Evolutionary conservation across 2,888 invertebrate genomes (phyloP).

Genomic region (Lacanobia oleracea): DNA sequence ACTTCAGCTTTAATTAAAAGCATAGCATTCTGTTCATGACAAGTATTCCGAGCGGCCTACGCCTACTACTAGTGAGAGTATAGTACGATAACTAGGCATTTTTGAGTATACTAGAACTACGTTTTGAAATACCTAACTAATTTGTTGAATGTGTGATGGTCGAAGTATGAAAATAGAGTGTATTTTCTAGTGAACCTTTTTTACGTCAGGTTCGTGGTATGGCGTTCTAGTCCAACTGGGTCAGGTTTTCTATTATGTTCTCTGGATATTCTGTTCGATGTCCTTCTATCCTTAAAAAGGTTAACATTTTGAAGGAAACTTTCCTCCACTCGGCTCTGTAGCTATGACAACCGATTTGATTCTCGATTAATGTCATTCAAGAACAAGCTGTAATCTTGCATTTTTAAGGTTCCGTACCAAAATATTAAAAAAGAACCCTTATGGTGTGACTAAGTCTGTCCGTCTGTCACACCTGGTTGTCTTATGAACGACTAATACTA

Average conservation of each 20-base stretch:
- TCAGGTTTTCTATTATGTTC: neutral
- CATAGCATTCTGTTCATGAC: slow-evolving; percentile 89
- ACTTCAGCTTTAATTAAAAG: slow-evolving; percentile 90
- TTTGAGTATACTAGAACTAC: slow-evolving; percentile 26
- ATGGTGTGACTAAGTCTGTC: no score
- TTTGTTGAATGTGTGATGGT: neutral
- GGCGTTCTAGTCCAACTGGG: neutral
- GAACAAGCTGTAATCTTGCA: no score
- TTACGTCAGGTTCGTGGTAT: neutral
- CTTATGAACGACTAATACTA: no score
- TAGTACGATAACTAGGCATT: slow-evolving; percentile 70
- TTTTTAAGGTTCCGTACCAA: no score
- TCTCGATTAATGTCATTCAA: neutral
- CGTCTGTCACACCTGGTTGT: no score
- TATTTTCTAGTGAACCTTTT: neutral
- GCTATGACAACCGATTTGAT: neutral
- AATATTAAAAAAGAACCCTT: no score
- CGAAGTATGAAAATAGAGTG: neutral
- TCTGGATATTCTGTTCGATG: no score
- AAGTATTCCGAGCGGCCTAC: slow-evolving; percentile 85
- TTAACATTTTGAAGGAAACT: neutral
- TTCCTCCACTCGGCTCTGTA: no score
- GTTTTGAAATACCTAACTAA: slow-evolving; percentile 21
- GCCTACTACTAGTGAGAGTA: slow-evolving; percentile 74
- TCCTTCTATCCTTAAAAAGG: no score